Percentiles rank a stretch among this genome's conserved stretches.
These are phyloP conservation scores for Mylabris phalerata DNA, from an alignment of 1,140 invertebrate genomes.

Conservation along the genomic window DNA sequence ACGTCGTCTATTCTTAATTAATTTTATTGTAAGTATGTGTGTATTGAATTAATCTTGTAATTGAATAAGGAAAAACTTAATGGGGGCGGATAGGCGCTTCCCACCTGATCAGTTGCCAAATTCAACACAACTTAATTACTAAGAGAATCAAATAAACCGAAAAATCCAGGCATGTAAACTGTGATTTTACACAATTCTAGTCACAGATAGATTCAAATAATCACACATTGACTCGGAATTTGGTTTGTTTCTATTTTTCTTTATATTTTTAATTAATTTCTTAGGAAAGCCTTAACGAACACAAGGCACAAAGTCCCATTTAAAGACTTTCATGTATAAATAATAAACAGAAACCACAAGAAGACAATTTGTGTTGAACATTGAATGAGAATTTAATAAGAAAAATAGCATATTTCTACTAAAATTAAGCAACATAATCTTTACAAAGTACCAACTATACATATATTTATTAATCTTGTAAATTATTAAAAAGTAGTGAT, in stretches of 20 bases:
- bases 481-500: conserved; percentile 32
- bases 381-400: conserved; percentile 7
- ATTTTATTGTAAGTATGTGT: conserved; percentile 40
- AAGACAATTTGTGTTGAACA: too few species aligned
- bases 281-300: too few species aligned
- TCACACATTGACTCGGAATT: conserved; percentile 24
- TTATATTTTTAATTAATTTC: too few species aligned
- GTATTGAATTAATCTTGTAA: conserved; percentile 22
- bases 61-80: conserved; percentile 22
- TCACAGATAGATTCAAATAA: conserved; percentile 16
- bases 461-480: conserved; percentile 37
- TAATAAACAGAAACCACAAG: too few species aligned
- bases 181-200: conserved; percentile 26
- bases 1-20: conserved; percentile 35
- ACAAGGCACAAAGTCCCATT: conserved; percentile 10
- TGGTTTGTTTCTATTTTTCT: neutral
- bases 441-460: conserved; percentile 58
- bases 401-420: conserved; percentile 54
- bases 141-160: too few species aligned
- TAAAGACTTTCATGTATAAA: conserved; percentile 3
- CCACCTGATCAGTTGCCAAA: conserved; percentile 33
- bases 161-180: conserved; percentile 23
- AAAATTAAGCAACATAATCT: conserved; percentile 53
- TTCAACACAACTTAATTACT: neutral
- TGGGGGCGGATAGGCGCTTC: conserved; percentile 15